phyloP scores from a whole-genome alignment of 2,113 vertebrate species.

The Barbus barbus region DNA sequence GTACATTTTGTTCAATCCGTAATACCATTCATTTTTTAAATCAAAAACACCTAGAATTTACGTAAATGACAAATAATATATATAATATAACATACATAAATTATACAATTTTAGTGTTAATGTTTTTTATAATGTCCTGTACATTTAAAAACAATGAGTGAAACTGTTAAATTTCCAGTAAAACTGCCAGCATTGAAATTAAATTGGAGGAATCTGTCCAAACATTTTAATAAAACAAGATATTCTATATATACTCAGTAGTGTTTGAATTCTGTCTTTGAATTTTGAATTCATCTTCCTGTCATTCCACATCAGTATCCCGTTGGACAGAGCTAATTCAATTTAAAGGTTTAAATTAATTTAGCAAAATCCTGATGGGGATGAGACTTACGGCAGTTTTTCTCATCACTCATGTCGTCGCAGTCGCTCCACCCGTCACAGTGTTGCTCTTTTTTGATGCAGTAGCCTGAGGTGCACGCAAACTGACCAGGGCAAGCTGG shows the following conservation, averaged over 20 bases:
- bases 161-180: too few species aligned
- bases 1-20: too few species aligned
- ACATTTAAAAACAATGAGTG: not conserved
- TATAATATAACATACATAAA: not conserved
- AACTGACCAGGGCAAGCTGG: constrained; percentile 76
- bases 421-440: constrained; percentile 82
- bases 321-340: not conserved
- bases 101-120: not conserved
- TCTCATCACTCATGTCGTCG: constrained; percentile 78
- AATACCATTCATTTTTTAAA: too few species aligned
- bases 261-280: too few species aligned
- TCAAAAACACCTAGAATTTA: not conserved
- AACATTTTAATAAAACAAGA: too few species aligned
- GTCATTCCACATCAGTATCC: not conserved
- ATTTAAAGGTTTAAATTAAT: not conserved
- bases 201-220: too few species aligned
- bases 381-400: constrained; percentile 70
- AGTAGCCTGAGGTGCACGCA: constrained; percentile 68
- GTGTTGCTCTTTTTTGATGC: constrained; percentile 62
- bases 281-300: too few species aligned
- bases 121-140: too few species aligned
- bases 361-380: not conserved
- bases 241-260: too few species aligned
- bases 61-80: not conserved
- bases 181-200: too few species aligned